Conservation (phyloP, 2,797 vertebrate species). For the Muscicapa striata region DNA sequence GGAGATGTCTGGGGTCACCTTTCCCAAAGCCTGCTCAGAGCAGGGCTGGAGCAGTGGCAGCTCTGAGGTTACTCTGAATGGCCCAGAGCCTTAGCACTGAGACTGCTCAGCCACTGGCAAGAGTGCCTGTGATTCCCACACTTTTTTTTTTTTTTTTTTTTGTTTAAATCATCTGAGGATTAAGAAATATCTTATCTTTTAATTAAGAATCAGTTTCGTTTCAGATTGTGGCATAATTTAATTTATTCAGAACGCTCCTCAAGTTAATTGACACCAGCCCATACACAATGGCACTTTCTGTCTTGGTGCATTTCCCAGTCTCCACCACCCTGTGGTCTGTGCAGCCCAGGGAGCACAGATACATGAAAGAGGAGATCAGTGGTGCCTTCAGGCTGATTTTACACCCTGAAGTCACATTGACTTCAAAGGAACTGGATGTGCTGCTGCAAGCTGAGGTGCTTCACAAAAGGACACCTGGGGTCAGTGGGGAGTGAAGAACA, state of each 20-base stretch:
- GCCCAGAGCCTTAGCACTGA: neutral
- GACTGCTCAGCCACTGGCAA: neutral
- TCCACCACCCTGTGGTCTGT: neutral
- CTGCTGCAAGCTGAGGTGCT: neutral
- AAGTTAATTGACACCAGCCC: slow-evolving; percentile 14
- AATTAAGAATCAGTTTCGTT: slow-evolving; percentile 54
- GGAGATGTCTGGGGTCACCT: neutral
- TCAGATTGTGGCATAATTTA: slow-evolving; percentile 41
- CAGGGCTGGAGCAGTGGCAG: neutral
- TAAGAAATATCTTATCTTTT: slow-evolving; percentile 50
- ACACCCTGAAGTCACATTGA: neutral
- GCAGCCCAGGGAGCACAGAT: neutral
- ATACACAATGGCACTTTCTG: neutral
- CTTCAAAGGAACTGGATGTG: neutral
- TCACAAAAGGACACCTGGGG: neutral
- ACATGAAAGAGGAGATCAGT: neutral
- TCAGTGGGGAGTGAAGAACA: neutral
- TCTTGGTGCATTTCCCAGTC: neutral
- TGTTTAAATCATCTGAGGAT: slow-evolving; percentile 21
- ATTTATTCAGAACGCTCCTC: neutral
- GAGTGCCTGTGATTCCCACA: neutral
- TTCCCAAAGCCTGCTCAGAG: neutral
- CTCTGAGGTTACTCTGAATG: neutral
- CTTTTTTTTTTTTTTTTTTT: neutral
- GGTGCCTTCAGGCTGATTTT: neutral